Percentiles rank a stretch among this genome's conserved stretches.
These are phyloP conservation scores for Idris sp. DNA, from an alignment of 1,140 invertebrate genomes.

Conservation along the genomic window DNA sequence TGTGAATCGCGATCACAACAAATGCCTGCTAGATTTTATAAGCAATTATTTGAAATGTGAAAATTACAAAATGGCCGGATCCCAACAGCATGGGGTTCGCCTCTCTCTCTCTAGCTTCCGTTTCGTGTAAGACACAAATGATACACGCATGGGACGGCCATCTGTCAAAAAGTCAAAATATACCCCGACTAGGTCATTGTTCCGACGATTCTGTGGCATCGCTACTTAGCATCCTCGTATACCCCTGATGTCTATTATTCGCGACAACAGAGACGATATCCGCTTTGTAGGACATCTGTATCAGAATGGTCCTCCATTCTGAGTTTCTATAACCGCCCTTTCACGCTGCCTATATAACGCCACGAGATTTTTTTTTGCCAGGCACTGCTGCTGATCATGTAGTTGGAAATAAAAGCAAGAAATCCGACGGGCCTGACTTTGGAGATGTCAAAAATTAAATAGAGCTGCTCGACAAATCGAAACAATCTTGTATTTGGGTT, in stretches of 20 bases:
- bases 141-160: constrained; percentile 50
- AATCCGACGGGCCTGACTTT: constrained; percentile 43
- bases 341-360: constrained; percentile 43
- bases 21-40: constrained; percentile 17
- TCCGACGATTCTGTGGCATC: constrained; percentile 54
- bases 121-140: constrained; percentile 62
- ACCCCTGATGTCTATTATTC: constrained; percentile 57
- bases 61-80: constrained; percentile 37
- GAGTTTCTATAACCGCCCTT: constrained; percentile 64
- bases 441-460: constrained; percentile 47
- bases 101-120: constrained; percentile 49
- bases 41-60: constrained; percentile 48
- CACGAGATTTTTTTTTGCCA: constrained; percentile 40
- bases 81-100: constrained; percentile 26
- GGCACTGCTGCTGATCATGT: constrained; percentile 46
- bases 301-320: constrained; percentile 46
- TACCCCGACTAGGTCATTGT: constrained; percentile 45
- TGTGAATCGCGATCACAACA: constrained; percentile 56
- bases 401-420: constrained; percentile 42
- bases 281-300: constrained; percentile 65
- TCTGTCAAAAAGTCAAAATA: constrained; percentile 69
- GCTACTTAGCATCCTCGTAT: constrained; percentile 65
- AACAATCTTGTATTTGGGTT: constrained; percentile 58
- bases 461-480: constrained; percentile 60
- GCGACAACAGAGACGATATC: constrained; percentile 35